phyloP scores from a whole-genome alignment of 2,888 invertebrate genomes.

The Spilosoma lubricipeda region DNA sequence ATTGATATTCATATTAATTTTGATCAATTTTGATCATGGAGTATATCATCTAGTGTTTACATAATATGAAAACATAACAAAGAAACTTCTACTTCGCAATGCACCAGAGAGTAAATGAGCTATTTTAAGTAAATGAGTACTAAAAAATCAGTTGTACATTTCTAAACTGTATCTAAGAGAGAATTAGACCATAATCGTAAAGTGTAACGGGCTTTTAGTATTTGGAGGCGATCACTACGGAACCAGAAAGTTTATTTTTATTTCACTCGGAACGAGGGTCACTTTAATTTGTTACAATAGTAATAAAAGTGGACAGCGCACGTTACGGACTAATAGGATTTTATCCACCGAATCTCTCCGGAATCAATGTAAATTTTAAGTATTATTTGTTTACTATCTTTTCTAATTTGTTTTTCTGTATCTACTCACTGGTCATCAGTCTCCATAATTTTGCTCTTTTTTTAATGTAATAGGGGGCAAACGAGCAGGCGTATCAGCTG shows the following conservation, averaged over 20 bases:
- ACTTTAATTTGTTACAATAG: background rate
- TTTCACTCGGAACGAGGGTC: slow-evolving; percentile 1
- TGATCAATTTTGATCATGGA: background rate
- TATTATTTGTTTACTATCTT: background rate
- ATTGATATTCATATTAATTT: background rate
- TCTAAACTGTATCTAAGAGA: background rate
- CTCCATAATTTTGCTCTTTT: no score
- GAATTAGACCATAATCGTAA: background rate
- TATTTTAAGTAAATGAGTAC: background rate
- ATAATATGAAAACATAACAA: no score
- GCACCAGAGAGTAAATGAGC: background rate
- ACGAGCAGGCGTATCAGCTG: no score
- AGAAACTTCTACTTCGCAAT: background rate
- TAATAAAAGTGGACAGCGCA: background rate
- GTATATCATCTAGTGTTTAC: background rate
- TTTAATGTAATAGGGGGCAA: no score
- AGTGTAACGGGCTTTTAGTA: background rate
- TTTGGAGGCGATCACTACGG: background rate
- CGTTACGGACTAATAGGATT: background rate
- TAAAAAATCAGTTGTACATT: background rate
- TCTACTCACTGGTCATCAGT: background rate
- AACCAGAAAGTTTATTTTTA: slow-evolving; percentile 2
- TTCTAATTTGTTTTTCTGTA: background rate
- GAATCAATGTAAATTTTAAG: background rate
- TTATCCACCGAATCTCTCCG: background rate